phyloP scores from a whole-genome alignment of 2,113 vertebrate genomes.

The Antechinus stuartii region DNA sequence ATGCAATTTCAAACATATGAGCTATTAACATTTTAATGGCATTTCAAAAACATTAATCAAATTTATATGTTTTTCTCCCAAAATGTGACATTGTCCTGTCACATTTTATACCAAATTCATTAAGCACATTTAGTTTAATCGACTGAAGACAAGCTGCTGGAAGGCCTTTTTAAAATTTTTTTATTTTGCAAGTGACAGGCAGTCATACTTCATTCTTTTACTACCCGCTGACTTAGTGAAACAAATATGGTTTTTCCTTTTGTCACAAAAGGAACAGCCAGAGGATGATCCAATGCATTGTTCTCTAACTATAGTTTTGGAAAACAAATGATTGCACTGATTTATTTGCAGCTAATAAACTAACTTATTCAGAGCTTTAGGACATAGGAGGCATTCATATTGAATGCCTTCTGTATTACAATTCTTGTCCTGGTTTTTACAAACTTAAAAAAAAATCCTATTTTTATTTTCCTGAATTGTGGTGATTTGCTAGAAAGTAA shows the following conservation, averaged over 20 bases:
- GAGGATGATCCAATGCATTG: conserved; percentile 20
- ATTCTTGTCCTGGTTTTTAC: background rate
- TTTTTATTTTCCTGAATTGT: conserved; percentile 21
- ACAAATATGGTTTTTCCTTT: conserved; percentile 6
- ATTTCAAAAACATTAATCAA: conserved; percentile 70
- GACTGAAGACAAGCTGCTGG: conserved; percentile 54
- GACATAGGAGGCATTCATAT: background rate
- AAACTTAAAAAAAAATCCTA: background rate
- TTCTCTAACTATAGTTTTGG: conserved; percentile 37
- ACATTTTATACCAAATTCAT: conserved; percentile 67
- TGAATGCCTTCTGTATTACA: background rate
- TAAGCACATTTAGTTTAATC: conserved; percentile 66
- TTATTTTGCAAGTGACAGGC: conserved; percentile 47
- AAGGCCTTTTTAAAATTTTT: conserved; percentile 41
- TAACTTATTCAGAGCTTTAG: conserved; percentile 25
- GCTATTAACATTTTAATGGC: conserved; percentile 70
- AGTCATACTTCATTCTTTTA: conserved; percentile 57
- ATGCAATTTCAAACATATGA: conserved; percentile 57
- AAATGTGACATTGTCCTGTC: conserved; percentile 48
- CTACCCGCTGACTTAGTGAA: conserved; percentile 17
- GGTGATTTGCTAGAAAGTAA: background rate
- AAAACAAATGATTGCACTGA: conserved; percentile 33
- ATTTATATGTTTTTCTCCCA: conserved; percentile 53
- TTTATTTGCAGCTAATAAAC: conserved; percentile 27
- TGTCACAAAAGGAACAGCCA: conserved; percentile 32